A percentile compares a stretch with the other conserved stretches of the same genome.
These are phyloP conservation scores for Eupithecia inturbata DNA, from an alignment of 2,888 invertebrate species.

Conservation along the genomic window DNA sequence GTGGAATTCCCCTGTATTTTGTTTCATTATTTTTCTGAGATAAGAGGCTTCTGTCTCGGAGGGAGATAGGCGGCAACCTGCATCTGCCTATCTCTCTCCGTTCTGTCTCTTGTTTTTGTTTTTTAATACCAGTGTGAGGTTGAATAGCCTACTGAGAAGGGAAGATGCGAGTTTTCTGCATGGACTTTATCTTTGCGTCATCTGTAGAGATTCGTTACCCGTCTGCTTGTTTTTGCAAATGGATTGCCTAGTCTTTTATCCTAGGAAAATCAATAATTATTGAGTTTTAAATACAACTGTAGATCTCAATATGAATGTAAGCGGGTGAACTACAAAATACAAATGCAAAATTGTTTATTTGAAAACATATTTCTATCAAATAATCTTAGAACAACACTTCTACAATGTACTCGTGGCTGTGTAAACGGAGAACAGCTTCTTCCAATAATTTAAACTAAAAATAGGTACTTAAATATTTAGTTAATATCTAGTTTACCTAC, in stretches of 20 bases:
- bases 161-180: not conserved
- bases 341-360: no score
- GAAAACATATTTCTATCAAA: no score
- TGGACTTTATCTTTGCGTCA: not conserved
- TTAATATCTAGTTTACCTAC: no score
- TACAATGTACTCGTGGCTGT: no score
- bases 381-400: no score
- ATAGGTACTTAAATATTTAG: no score
- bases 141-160: not conserved
- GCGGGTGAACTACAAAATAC: no score
- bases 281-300: not conserved
- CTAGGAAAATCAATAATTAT: not conserved
- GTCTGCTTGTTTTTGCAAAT: not conserved
- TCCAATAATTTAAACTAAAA: no score
- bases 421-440: no score
- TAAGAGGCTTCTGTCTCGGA: no score
- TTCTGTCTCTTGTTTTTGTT: conserved; percentile 2
- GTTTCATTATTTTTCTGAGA: not conserved
- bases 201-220: not conserved
- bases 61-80: no score
- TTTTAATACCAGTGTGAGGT: conserved; percentile 1
- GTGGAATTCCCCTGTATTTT: conserved; percentile 1
- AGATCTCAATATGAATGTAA: not conserved
- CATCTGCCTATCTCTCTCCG: no score
- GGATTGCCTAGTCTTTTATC: not conserved